phyloP scores from a whole-genome alignment of 2,888 invertebrate species.

The Eilema sororculum region DNA sequence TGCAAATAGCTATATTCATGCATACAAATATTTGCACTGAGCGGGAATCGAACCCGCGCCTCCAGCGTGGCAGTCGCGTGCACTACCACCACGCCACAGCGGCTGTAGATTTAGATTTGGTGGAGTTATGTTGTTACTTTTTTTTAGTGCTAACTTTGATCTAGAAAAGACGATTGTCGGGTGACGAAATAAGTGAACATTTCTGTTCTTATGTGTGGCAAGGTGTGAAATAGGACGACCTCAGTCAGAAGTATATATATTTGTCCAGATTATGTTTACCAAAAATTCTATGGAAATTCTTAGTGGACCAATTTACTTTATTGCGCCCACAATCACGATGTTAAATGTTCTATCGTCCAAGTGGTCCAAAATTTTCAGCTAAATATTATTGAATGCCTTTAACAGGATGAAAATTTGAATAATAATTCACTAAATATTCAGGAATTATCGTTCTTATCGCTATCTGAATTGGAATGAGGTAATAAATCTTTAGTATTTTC shows the following conservation, averaged over 20 bases:
- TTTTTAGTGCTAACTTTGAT: background rate
- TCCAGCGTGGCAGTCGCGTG: too few relatives aligned
- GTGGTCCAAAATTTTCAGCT: background rate
- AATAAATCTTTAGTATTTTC: constrained; percentile 33
- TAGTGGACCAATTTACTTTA: background rate
- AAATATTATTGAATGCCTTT: constrained; percentile 1
- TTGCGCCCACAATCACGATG: background rate
- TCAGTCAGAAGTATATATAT: too few relatives aligned
- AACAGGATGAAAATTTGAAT: constrained; percentile 15
- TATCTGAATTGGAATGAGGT: constrained; percentile 39
- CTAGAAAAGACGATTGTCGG: background rate
- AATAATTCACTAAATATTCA: constrained; percentile 21
- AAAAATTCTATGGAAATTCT: background rate
- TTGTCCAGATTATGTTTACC: background rate
- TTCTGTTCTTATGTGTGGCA: background rate
- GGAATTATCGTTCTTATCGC: constrained; percentile 22
- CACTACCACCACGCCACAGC: too few relatives aligned
- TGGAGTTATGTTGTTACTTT: background rate
- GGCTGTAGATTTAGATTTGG: too few relatives aligned
- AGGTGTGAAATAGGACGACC: background rate
- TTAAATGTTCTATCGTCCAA: background rate
- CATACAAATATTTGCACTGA: too few relatives aligned
- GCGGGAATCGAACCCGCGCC: too few relatives aligned
- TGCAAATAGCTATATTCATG: too few relatives aligned
- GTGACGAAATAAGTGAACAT: too few relatives aligned